Base-by-base conservation (phyloP, 2,113 vertebrate species). In the Odobenus rosmarus region DNA sequence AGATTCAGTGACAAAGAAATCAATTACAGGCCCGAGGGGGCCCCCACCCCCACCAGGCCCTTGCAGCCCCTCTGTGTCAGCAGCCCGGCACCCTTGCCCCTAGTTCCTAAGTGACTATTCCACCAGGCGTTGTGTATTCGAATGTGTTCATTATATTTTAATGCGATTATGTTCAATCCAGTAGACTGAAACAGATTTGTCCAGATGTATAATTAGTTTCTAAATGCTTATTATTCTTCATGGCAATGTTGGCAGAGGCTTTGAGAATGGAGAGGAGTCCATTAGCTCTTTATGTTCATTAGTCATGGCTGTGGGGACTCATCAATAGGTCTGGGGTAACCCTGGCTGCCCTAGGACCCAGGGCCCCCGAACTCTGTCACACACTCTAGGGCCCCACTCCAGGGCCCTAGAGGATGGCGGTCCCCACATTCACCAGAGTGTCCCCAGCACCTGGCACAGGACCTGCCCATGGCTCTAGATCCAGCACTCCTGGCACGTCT, bases 111-210 rank as follows among this genome's bases (percentile, higher is more conserved):
- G 89, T 51, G 87, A 69, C 69, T 76, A 39, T 57, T 93, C 88
- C 85, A 92, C 64, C 95, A 77, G 49, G 69, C 90, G 62, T 31
- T 85, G 95, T 97, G 82, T 57, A 33, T 93, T 88, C 90, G 80
- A 93, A 95, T 92, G 96, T 95, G 94, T 96, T 97, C 97, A 97
- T 98, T 97, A 95, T 83, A 92, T 95, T 97, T 96, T 98, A 98
- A 97, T 97, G 94, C 92, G 92, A 97, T 97, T 91, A 88, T 89
- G 72, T 92, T 77, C 97, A 95, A 96, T 88, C 95, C 84, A 96
- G 88, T 88, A 96, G 96, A 86, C 96, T 83, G 96, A 96, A 90
- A 90, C 95, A 72, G 96, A 97, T 96, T 96, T 46, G 82, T 96
- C 94, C 97, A 86, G 92, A 97, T 93, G 92, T 91, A 80, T 90